Evolutionary conservation across 2,888 invertebrate genomes (phyloP).

Genomic region (Sphecodes monilicornis): DNA sequence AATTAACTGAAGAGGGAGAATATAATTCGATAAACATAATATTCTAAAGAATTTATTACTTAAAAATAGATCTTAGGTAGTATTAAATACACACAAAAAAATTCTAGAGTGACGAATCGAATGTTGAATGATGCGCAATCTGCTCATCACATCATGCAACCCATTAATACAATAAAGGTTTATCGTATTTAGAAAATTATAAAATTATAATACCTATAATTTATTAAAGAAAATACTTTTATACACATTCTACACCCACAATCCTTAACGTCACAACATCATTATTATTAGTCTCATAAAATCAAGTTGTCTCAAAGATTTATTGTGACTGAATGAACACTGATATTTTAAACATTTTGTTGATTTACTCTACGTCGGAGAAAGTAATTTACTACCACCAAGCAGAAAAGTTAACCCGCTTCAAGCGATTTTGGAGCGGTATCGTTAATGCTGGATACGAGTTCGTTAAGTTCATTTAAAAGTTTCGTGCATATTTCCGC

Average conservation of each 20-base stretch:
- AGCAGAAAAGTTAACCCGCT: constrained; percentile 27
- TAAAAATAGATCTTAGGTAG: too few relatives aligned
- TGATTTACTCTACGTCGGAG: not conserved
- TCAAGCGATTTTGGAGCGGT: constrained; percentile 27
- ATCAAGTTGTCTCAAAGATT: not conserved
- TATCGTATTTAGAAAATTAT: too few relatives aligned
- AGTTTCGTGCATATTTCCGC: constrained; percentile 34
- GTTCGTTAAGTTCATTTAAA: constrained; percentile 45
- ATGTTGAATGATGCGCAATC: too few relatives aligned
- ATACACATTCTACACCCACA: too few relatives aligned
- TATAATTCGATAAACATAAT: too few relatives aligned
- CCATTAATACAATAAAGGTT: too few relatives aligned
- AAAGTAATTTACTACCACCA: constrained; percentile 35
- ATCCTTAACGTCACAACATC: not conserved
- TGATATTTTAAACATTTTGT: constrained; percentile 10
- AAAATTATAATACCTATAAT: not conserved
- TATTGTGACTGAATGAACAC: not conserved
- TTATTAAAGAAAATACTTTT: not conserved
- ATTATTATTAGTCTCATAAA: not conserved
- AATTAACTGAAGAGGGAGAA: too few relatives aligned
- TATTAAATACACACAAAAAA: too few relatives aligned
- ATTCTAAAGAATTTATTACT: too few relatives aligned
- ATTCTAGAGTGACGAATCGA: too few relatives aligned
- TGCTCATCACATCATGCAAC: too few relatives aligned
- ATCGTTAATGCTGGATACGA: constrained; percentile 36